A percentile compares a stretch with the other conserved stretches of the same genome.
Conservation (phyloP, 2,113 vertebrate genomes). For the Gadus chalcogrammus region DNA sequence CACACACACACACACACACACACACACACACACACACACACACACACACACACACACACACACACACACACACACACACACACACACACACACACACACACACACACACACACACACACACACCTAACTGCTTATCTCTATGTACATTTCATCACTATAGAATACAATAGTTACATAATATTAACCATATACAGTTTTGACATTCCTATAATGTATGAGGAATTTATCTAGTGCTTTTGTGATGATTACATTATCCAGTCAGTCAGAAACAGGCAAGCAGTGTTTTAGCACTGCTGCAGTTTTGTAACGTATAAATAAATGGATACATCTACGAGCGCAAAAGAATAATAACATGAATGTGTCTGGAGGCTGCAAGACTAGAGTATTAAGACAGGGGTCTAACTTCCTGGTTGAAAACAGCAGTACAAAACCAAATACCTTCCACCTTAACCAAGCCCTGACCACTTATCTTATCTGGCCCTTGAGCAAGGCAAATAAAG, state of each 20-base stretch:
- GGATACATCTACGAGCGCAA: background rate
- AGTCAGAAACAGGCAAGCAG: too few species aligned
- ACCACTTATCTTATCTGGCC: too few species aligned
- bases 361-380: too few species aligned
- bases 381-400: too few species aligned
- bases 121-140: constrained; percentile 25
- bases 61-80: constrained; percentile 7
- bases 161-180: background rate
- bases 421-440: too few species aligned
- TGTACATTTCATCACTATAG: constrained; percentile 25
- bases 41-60: constrained; percentile 2
- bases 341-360: background rate
- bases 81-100: constrained; percentile 5
- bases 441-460: too few species aligned
- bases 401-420: too few species aligned
- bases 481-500: too few species aligned
- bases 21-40: constrained; percentile 6
- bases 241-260: too few species aligned
- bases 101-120: constrained; percentile 12
- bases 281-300: too few species aligned
- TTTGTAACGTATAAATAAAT: too few species aligned
- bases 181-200: background rate
- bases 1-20: constrained; percentile 10
- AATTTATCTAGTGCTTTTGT: too few species aligned
- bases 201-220: background rate